Conservation (phyloP, 35 echinoderm and acorn worm species). For the Lytechinus pictus region DNA sequence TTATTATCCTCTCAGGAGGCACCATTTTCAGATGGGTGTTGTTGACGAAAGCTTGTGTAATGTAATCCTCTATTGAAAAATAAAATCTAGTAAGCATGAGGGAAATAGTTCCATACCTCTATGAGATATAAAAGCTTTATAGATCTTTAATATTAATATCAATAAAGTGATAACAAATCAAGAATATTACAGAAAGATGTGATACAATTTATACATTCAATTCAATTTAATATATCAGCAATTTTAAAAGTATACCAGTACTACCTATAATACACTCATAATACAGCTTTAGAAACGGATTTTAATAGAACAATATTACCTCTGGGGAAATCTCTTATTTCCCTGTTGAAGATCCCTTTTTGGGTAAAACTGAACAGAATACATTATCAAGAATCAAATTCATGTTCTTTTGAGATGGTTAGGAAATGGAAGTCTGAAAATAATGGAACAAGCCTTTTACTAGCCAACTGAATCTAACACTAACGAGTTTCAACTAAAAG, state of each 20-base stretch:
- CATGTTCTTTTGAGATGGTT: background rate
- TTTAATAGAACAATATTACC: background rate
- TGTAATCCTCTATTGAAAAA: background rate
- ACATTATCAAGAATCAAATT: background rate
- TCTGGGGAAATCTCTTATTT: background rate
- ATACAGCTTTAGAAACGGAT: too few relatives aligned
- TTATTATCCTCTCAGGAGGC: background rate
- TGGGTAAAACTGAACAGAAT: background rate
- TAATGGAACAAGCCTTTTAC: too few relatives aligned
- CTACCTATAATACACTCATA: too few relatives aligned
- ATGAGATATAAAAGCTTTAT: background rate
- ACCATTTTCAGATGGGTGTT: background rate
- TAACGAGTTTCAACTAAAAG: too few relatives aligned
- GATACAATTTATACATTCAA: background rate
- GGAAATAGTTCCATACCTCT: background rate
- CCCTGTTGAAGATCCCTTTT: background rate
- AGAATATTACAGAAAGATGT: background rate
- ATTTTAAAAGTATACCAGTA: too few relatives aligned
- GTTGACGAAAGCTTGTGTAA: conserved; percentile 5
- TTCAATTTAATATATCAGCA: too few relatives aligned
- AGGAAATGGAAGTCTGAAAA: too few relatives aligned
- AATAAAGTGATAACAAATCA: background rate
- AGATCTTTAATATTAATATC: background rate
- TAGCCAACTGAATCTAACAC: too few relatives aligned
- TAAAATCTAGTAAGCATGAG: background rate